These are phyloP conservation scores for Pachypanchax playfairii DNA, from an alignment of 2,113 vertebrate species.

Conservation along the genomic window DNA sequence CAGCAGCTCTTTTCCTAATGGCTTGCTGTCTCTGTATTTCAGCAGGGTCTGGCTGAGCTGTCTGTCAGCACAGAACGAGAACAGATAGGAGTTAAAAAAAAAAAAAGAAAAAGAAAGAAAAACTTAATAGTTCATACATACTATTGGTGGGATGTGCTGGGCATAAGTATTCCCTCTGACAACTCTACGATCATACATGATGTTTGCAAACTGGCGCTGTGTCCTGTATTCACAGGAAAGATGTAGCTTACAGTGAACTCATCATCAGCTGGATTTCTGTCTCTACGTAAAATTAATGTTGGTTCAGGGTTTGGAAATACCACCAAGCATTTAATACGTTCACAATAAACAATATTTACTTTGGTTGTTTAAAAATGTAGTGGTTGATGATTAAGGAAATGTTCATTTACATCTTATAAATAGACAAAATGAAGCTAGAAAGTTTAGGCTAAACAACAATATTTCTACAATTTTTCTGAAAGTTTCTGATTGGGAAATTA, in stretches of 20 bases:
- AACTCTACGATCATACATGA: slow-evolving; percentile 91
- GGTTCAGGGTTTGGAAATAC: too few species aligned
- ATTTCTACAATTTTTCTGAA: too few species aligned
- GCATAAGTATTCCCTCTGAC: slow-evolving; percentile 90
- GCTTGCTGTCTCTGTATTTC: slow-evolving; percentile 80
- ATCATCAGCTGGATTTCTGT: background rate
- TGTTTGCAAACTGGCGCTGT: slow-evolving; percentile 77
- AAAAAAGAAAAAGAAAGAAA: background rate
- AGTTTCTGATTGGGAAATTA: too few species aligned
- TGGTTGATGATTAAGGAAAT: too few species aligned
- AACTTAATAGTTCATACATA: slow-evolving; percentile 33
- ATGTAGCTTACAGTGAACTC: background rate
- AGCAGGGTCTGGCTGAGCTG: slow-evolving; percentile 58
- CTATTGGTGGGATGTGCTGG: slow-evolving; percentile 59
- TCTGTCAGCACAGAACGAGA: slow-evolving; percentile 59
- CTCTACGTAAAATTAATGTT: too few species aligned
- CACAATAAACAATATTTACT: too few species aligned
- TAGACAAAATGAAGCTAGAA: too few species aligned
- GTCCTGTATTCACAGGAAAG: slow-evolving; percentile 68
- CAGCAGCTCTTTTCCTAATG: slow-evolving; percentile 66
- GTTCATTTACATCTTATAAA: too few species aligned
- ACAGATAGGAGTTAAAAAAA: background rate
- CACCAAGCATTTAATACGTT: too few species aligned
- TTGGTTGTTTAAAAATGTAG: too few species aligned
- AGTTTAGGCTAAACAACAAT: too few species aligned